Conservation (phyloP, 2,797 vertebrate genomes). For the Melanotaenia nigrans region DNA sequence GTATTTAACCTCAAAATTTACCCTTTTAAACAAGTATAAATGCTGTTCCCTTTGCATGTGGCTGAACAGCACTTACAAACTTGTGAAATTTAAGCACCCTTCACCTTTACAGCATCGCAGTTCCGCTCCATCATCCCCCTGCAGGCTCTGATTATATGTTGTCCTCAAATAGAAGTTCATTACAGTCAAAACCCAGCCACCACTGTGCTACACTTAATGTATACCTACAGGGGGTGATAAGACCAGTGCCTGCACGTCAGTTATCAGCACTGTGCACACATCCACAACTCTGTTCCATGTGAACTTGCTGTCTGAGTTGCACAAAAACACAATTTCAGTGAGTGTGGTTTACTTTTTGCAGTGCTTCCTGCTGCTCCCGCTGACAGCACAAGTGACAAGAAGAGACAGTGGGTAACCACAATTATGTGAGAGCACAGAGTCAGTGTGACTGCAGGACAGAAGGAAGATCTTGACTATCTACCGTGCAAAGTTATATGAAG, state of each 20-base stretch:
- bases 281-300: conserved; percentile 17
- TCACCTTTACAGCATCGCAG: conserved; percentile 14
- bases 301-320: conserved; percentile 14
- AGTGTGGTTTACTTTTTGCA: conserved; percentile 30
- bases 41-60: neutral
- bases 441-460: conserved; percentile 16
- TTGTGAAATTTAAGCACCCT: conserved; percentile 9
- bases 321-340: conserved; percentile 14
- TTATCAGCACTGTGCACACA: conserved; percentile 25
- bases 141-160: conserved; percentile 34
- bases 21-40: neutral
- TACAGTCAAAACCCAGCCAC: conserved; percentile 2
- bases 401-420: conserved; percentile 50
- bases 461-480: neutral
- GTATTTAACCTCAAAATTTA: neutral
- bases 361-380: conserved; percentile 31
- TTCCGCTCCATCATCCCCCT: conserved; percentile 27
- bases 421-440: conserved; percentile 30
- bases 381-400: conserved; percentile 35
- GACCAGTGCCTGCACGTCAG: conserved; percentile 12
- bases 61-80: neutral
- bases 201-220: conserved; percentile 21
- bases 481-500: neutral
- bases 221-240: conserved; percentile 7
- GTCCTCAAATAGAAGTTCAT: conserved; percentile 19